phyloP scores from a whole-genome alignment of 2,797 vertebrate species.

The Parambassis ranga region DNA sequence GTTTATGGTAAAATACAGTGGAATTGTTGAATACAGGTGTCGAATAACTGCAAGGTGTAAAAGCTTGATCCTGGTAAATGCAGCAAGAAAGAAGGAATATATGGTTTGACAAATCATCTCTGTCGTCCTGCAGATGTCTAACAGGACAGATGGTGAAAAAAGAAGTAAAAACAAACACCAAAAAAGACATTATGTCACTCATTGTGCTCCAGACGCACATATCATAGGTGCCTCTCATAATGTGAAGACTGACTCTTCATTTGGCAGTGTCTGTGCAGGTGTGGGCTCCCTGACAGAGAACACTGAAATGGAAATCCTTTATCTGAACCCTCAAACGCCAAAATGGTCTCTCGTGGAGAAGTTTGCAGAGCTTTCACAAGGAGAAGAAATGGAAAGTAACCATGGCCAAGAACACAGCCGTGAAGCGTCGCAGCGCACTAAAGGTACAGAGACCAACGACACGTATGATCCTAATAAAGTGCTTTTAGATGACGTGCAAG shows the following conservation, averaged over 20 bases:
- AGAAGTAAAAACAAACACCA: conserved; percentile 50
- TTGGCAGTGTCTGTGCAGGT: background rate
- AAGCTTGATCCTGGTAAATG: background rate
- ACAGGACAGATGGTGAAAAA: conserved; percentile 33
- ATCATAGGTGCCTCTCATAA: background rate
- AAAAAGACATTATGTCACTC: conserved; percentile 16
- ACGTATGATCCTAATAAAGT: background rate
- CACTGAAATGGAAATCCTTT: conserved; percentile 48
- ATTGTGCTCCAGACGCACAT: conserved; percentile 18
- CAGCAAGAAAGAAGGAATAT: background rate
- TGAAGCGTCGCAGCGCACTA: background rate
- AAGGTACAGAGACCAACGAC: conserved; percentile 2
- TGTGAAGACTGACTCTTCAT: background rate
- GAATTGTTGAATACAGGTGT: background rate
- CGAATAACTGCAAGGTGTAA: background rate
- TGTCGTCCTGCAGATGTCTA: conserved; percentile 16
- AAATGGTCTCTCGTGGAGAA: conserved; percentile 57
- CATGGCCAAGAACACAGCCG: background rate
- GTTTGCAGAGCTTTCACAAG: conserved; percentile 49
- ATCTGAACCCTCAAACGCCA: conserved; percentile 66
- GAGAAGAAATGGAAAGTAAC: background rate
- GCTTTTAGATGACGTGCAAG: background rate
- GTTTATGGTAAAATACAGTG: background rate
- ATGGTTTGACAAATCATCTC: background rate
- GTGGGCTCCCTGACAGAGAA: conserved; percentile 11